A percentile compares a stretch with the other conserved stretches of the same genome.
phyloP scores from a whole-genome alignment of 1,140 invertebrate genomes.

The Heliconius himera region DNA sequence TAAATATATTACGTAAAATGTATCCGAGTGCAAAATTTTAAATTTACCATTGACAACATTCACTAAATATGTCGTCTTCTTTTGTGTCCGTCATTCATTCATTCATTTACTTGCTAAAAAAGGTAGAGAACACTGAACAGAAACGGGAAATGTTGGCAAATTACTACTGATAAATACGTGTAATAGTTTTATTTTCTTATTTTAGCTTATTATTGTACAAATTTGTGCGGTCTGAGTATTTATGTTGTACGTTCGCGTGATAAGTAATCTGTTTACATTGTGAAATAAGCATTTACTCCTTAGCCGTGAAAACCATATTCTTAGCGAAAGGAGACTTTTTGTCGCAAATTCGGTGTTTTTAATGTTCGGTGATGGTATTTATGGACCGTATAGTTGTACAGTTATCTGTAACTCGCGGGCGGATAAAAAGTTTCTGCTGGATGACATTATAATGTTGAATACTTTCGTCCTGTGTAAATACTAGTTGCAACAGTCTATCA shows the following conservation, averaged over 20 bases:
- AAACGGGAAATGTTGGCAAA: conserved; percentile 78
- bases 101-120: conserved; percentile 75
- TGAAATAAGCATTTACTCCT: conserved; percentile 57
- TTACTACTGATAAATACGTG: conserved; percentile 73
- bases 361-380: conserved; percentile 55
- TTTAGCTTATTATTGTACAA: conserved; percentile 31
- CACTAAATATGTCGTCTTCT: conserved; percentile 64
- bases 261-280: conserved; percentile 72
- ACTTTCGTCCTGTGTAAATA: conserved; percentile 50
- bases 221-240: conserved; percentile 28
- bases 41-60: conserved; percentile 53
- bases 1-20: background rate
- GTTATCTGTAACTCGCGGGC: conserved; percentile 58
- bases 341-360: conserved; percentile 63
- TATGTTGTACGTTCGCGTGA: conserved; percentile 41
- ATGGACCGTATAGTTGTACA: conserved; percentile 60
- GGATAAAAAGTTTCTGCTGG: conserved; percentile 43
- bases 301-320: conserved; percentile 64
- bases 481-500: conserved; percentile 58
- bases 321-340: conserved; percentile 71
- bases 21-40: conserved; percentile 40
- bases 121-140: conserved; percentile 53
- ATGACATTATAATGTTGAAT: conserved; percentile 40
- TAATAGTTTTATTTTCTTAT: conserved; percentile 55
- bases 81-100: conserved; percentile 71